phyloP scores from a whole-genome alignment of 37 sponge, comb jelly and placozoan species.

The Crambe crambe region DNA sequence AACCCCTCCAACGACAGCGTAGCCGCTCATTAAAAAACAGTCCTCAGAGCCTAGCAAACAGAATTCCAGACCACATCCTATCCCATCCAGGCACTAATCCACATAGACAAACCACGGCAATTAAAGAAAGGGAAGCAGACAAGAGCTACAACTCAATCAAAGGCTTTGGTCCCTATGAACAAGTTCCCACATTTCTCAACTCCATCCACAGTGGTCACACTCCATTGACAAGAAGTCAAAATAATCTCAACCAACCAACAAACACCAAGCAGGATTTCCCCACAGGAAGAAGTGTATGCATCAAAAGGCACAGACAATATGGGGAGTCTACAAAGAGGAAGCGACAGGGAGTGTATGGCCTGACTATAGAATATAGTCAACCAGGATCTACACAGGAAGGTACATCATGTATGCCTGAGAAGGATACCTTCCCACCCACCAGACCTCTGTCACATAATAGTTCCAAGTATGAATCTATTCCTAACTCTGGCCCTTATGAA shows the following conservation, averaged over 20 bases:
- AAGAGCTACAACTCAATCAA: neutral
- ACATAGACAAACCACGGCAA: neutral
- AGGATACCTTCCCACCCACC: too few species aligned
- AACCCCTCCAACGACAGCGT: too few species aligned
- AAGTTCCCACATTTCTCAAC: neutral
- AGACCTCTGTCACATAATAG: neutral
- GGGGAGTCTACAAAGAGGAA: neutral
- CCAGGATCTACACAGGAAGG: neutral
- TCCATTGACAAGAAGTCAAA: neutral
- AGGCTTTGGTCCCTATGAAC: neutral
- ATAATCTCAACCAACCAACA: neutral
- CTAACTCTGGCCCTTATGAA: slow-evolving; percentile 2
- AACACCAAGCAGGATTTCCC: neutral
- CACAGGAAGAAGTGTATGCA: too few species aligned
- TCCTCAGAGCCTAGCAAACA: neutral
- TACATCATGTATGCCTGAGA: too few species aligned
- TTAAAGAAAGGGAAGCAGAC: neutral
- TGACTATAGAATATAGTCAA: neutral
- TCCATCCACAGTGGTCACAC: neutral
- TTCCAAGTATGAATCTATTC: neutral
- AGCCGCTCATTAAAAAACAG: too few species aligned
- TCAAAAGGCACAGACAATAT: neutral
- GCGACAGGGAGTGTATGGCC: neutral
- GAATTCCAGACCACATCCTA: neutral
- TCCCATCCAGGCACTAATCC: neutral